Conservation (phyloP, 2,113 vertebrate species). For the Amblyornis subalaris region DNA sequence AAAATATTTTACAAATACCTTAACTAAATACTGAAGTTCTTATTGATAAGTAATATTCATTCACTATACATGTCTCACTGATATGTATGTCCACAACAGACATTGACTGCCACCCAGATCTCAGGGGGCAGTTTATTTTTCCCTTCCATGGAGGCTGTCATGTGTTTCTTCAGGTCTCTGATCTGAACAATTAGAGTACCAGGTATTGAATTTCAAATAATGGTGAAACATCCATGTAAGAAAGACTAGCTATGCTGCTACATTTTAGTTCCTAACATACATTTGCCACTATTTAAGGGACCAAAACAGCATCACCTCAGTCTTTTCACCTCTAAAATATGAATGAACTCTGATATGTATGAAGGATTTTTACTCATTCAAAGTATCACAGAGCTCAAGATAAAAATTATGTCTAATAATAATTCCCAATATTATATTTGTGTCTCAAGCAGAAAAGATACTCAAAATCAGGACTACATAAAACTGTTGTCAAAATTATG, state of each 20-base stretch:
- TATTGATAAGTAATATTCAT: neutral
- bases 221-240: neutral
- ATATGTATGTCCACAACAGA: neutral
- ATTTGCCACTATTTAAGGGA: neutral
- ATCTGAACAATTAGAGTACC: neutral
- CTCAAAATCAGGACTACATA: neutral
- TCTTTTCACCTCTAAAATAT: neutral
- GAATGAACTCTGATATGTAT: neutral
- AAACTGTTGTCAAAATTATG: neutral
- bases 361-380: neutral
- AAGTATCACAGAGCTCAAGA: neutral
- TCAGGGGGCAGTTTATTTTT: neutral
- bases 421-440: neutral
- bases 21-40: neutral
- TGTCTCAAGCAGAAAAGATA: neutral
- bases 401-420: neutral
- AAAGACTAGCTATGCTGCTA: neutral
- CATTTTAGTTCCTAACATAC: neutral
- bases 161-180: neutral
- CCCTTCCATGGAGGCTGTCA: neutral
- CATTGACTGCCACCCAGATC: neutral
- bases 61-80: neutral
- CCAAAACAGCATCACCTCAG: neutral
- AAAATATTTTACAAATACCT: neutral
- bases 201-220: neutral